Conservation (phyloP, 2,888 invertebrate genomes). For the Amiota communis region DNA sequence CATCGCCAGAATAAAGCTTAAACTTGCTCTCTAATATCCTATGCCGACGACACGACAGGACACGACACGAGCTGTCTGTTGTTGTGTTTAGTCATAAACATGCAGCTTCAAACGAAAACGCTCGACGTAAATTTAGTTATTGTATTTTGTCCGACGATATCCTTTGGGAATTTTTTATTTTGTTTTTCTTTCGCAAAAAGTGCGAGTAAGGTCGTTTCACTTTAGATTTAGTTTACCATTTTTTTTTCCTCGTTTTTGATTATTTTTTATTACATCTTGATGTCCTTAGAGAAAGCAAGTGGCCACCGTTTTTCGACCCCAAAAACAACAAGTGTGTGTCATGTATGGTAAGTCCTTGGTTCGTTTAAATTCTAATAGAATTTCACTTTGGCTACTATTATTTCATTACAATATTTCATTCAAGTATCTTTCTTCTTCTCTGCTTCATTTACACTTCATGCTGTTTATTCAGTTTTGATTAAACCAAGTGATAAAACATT, state of each 20-base stretch:
- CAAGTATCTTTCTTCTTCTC: no score
- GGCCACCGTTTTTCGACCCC: no score
- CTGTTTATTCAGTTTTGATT: no score
- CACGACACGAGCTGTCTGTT: constrained; percentile 29
- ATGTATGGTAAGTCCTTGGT: no score
- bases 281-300: no score
- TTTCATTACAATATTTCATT: constrained; percentile 13
- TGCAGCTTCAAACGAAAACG: background rate
- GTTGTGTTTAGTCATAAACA: background rate
- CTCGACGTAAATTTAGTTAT: constrained; percentile 60
- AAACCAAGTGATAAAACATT: background rate
- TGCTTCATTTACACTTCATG: no score
- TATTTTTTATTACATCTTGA: background rate
- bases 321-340: background rate
- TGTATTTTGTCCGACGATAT: constrained; percentile 44
- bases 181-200: background rate
- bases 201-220: background rate
- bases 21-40: background rate
- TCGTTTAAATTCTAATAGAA: background rate
- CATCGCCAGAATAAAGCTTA: constrained; percentile 27
- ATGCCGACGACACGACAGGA: constrained; percentile 1
- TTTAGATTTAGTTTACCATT: background rate
- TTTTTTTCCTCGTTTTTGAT: background rate
- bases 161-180: constrained; percentile 14
- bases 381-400: constrained; percentile 16